phyloP scores from a whole-genome alignment of 2,888 invertebrate species.

The Lasioglossum malachurum region DNA sequence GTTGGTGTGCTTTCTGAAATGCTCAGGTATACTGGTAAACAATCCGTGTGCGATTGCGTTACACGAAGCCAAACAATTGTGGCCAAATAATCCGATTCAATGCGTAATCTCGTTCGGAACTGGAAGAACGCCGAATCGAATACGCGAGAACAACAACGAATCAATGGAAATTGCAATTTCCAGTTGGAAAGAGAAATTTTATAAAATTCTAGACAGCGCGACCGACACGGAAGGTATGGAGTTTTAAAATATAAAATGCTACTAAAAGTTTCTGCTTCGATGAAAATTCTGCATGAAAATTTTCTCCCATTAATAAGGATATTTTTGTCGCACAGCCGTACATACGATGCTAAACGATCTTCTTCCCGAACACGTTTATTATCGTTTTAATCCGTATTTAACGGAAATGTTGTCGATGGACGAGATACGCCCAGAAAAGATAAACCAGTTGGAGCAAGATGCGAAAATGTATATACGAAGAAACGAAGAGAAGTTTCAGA shows the following conservation, averaged over 20 bases:
- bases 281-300: not conserved
- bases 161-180: constrained; percentile 84
- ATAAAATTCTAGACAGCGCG: constrained; percentile 93
- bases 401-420: constrained; percentile 92
- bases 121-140: constrained; percentile 86
- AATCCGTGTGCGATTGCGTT: constrained; percentile 95
- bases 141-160: constrained; percentile 64
- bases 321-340: constrained; percentile 87
- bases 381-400: constrained; percentile 95
- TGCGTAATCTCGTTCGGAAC: constrained; percentile 95
- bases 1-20: constrained; percentile 86
- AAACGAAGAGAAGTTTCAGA: constrained; percentile 92
- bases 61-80: constrained; percentile 94
- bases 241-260: not conserved
- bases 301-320: not conserved
- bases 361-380: constrained; percentile 91
- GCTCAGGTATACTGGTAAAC: constrained; percentile 93
- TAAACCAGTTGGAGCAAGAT: constrained; percentile 90
- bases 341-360: constrained; percentile 92
- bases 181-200: constrained; percentile 92
- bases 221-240: constrained; percentile 93
- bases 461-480: constrained; percentile 92
- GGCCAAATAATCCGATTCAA: constrained; percentile 91
- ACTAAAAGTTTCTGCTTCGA: not conserved
- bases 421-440: constrained; percentile 91